Evolutionary conservation across 2,113 vertebrate genomes (phyloP), one percentile per base, ranked within the genome.

Genomic region (Gila orcuttii): DNA sequence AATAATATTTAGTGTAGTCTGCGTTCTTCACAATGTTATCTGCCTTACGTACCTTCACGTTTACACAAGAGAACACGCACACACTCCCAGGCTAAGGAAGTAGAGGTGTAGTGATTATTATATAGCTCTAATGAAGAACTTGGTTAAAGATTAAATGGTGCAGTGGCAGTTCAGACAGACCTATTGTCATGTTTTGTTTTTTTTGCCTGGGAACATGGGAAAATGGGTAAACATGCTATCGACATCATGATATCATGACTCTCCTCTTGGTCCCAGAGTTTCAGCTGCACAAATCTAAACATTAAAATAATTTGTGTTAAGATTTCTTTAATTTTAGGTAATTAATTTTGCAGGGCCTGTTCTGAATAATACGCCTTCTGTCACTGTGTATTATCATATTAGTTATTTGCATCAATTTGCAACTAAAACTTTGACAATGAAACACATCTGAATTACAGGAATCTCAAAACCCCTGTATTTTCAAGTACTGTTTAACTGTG

Each of bases 71-170:
- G 47, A 76, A 66, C 69, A 86, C 64, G 88, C 86, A 31, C 68
- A 87, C 73, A 87, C 87, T 39, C 28, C 0, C 79, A 86, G 87
- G 79, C 75, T 88, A 89, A 86, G 87, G 86, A 74, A 86, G 88
- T 87, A 52, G 60, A 71, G 45, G 79, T 87, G 88, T 79, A 86
- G 82, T 86, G 90, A 91, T 89, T 52, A 73, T 91, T 94, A 92
- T 74, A 92, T 91, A 91, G 89, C 86, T 87, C 78, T 89, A 91
- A 90, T 81, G 88, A 92, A 91, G 85, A 86, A 86, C 88, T 86
- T 87, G 84, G 93, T 93, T 94, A 93, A 94, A 92, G 87, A 94
- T 94, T 94, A 94, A 94, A 93, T 89, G 89, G 83, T 50, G 66
- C 59, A 45, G 79, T 28, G 66, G 75, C n/a, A 64, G 84, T 82